Percentiles rank a stretch among this genome's conserved stretches.
These are phyloP conservation scores for Polyploca ridens DNA, from an alignment of 2,888 invertebrate species.

Conservation along the genomic window DNA sequence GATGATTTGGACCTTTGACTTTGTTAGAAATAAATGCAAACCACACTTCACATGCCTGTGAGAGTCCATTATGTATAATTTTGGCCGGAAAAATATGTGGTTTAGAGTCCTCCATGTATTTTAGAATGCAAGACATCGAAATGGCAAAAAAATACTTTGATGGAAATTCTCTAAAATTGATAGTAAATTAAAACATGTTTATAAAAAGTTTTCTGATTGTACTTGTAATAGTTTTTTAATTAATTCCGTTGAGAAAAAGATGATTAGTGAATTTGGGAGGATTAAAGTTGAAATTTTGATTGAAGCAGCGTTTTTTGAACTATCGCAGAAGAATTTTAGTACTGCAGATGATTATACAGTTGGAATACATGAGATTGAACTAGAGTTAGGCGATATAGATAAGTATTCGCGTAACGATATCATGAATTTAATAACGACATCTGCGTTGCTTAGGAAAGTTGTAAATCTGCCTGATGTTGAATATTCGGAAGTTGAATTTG, in stretches of 20 bases:
- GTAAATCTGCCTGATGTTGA: constrained; percentile 30
- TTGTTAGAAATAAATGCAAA: no score
- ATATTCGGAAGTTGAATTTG: constrained; percentile 51
- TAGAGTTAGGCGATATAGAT: constrained; percentile 37
- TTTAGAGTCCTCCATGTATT: constrained; percentile 63
- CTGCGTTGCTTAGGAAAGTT: constrained; percentile 47
- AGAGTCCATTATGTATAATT: constrained; percentile 41
- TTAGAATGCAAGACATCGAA: constrained; percentile 54
- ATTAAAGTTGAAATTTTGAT: constrained; percentile 55
- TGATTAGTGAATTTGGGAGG: constrained; percentile 39
- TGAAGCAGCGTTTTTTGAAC: constrained; percentile 62
- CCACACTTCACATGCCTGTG: no score
- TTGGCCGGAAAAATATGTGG: constrained; percentile 47
- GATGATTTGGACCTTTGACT: background rate
- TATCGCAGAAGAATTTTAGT: constrained; percentile 44
- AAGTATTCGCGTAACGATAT: constrained; percentile 57
- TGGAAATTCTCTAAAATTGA: constrained; percentile 51
- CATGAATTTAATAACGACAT: constrained; percentile 58
- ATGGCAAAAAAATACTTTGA: constrained; percentile 67
- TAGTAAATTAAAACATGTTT: constrained; percentile 37
- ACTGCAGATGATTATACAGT: constrained; percentile 58
- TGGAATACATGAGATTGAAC: constrained; percentile 56
- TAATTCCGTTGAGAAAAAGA: constrained; percentile 36
- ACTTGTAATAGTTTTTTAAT: constrained; percentile 49
- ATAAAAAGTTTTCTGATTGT: constrained; percentile 22